Evolutionary conservation across 2,888 invertebrate genomes (phyloP).

Genomic region (Lasiommata megera): DNA sequence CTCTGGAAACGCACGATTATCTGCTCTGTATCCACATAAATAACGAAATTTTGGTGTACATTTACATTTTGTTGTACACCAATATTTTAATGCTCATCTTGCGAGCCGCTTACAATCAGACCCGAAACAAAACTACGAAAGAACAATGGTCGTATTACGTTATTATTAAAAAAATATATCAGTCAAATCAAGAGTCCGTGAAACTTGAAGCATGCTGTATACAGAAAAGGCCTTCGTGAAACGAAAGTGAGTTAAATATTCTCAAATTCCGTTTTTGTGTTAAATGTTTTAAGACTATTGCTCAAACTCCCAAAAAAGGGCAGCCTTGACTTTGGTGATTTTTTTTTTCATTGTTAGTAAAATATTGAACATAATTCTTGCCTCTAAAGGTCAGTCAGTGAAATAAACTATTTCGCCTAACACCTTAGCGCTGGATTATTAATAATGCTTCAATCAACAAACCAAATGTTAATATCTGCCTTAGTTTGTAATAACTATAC

Average conservation of each 20-base stretch:
- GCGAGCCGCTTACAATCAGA: too few relatives aligned
- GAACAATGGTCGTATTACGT: too few relatives aligned
- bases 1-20: too few relatives aligned
- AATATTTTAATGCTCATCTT: too few relatives aligned
- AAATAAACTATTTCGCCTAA: not conserved
- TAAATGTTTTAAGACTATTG: slow-evolving; percentile 8
- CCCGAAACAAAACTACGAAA: too few relatives aligned
- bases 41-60: too few relatives aligned
- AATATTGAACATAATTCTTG: not conserved
- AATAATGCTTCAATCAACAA: too few relatives aligned
- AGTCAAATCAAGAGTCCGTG: not conserved
- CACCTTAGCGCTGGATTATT: too few relatives aligned
- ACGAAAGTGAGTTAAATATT: slow-evolving; percentile 25
- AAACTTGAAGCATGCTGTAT: slow-evolving; percentile 18
- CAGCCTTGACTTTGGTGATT: slow-evolving; percentile 11
- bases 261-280: slow-evolving; percentile 2
- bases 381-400: not conserved
- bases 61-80: too few relatives aligned
- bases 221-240: slow-evolving; percentile 22
- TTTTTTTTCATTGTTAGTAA: not conserved
- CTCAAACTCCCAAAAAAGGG: slow-evolving; percentile 11
- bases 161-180: not conserved
- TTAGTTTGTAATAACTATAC: too few relatives aligned
- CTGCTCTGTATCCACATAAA: too few relatives aligned
- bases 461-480: too few relatives aligned